phyloP scores from a whole-genome alignment of 2,888 invertebrate species.

The Sarcophaga carnaria region DNA sequence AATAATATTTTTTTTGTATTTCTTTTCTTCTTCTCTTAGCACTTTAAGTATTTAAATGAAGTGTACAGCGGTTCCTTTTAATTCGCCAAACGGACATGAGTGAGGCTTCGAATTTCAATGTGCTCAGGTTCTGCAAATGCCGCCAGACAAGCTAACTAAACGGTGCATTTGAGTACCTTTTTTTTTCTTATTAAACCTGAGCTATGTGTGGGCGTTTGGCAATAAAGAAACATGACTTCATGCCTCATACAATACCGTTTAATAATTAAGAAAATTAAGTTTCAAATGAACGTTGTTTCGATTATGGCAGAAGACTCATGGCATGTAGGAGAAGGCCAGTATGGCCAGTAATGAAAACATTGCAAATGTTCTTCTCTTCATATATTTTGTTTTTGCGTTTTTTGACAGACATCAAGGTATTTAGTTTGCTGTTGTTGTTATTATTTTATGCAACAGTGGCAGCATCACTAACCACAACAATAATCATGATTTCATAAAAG shows the following conservation, averaged over 20 bases:
- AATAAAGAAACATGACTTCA: conserved; percentile 50
- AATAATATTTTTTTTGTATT: not conserved
- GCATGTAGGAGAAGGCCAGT: too few species aligned
- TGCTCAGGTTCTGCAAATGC: conserved; percentile 22
- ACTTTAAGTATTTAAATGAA: conserved; percentile 12
- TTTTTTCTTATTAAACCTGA: not conserved
- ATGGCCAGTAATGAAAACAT: conserved; percentile 44
- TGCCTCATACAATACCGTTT: not conserved
- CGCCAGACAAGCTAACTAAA: conserved; percentile 17
- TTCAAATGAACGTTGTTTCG: too few species aligned
- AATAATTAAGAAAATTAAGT: not conserved
- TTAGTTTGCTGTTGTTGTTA: conserved; percentile 25
- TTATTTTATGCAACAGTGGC: not conserved
- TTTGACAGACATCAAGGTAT: conserved; percentile 33
- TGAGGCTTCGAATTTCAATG: conserved; percentile 38
- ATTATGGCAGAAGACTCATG: too few species aligned
- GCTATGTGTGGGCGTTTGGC: conserved; percentile 48
- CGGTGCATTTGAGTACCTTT: conserved; percentile 9
- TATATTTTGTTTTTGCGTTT: not conserved
- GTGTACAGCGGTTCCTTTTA: conserved; percentile 13
- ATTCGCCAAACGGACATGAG: conserved; percentile 34
- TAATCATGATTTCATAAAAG: not conserved
- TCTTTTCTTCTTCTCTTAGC: conserved; percentile 6
- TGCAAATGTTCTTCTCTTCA: not conserved
- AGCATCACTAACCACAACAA: conserved; percentile 10